phyloP scores from a whole-genome alignment of 2,888 invertebrate genomes.

The Diogma glabrata region DNA sequence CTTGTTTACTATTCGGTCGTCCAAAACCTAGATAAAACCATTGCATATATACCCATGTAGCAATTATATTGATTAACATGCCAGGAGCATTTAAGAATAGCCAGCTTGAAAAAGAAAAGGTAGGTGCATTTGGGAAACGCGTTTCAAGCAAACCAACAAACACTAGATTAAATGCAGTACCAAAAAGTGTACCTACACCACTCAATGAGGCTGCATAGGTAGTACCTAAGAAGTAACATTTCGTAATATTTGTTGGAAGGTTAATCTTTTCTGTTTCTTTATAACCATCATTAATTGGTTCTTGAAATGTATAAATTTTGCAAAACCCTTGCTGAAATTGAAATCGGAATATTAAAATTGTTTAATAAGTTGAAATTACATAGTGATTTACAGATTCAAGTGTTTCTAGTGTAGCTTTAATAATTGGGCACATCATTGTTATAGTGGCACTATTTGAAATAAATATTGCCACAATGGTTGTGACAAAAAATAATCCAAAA shows the following conservation, averaged over 20 bases:
- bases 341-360: no score
- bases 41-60: constrained; percentile 62
- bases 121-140: constrained; percentile 40
- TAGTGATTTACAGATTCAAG: constrained; percentile 59
- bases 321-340: no score
- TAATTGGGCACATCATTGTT: no score
- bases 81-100: constrained; percentile 66
- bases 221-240: constrained; percentile 58
- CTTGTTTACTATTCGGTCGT: no score
- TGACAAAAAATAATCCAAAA: no score
- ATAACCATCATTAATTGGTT: no score
- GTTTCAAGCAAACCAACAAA: constrained; percentile 57
- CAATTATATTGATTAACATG: constrained; percentile 57
- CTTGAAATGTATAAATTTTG: no score
- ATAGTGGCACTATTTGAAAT: constrained; percentile 79
- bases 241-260: constrained; percentile 55
- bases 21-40: constrained; percentile 57
- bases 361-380: no score
- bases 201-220: constrained; percentile 62
- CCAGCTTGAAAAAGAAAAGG: constrained; percentile 65
- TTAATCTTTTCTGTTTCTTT: no score
- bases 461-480: constrained; percentile 86
- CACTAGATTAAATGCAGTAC: constrained; percentile 60
- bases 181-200: constrained; percentile 56
- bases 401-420: constrained; percentile 63